Conservation (phyloP, 2,888 invertebrate genomes). For the Hypena proboscidalis region DNA sequence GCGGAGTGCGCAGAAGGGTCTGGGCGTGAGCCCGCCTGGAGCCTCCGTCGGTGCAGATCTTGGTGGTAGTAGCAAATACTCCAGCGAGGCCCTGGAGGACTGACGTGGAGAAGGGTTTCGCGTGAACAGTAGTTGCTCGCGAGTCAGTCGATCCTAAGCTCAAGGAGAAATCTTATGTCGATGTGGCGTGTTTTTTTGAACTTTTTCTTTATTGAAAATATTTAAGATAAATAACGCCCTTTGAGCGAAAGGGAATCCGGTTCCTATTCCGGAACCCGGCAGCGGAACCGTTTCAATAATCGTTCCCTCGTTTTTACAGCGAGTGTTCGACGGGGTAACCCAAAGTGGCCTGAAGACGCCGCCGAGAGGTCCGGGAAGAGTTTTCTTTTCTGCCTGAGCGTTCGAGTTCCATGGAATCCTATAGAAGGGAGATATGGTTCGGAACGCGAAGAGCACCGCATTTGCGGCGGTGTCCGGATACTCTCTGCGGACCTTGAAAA, state of each 20-base stretch:
- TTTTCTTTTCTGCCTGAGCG: constrained; percentile 54
- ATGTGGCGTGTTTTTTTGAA: constrained; percentile 45
- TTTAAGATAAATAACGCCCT: constrained; percentile 54
- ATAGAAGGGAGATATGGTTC: constrained; percentile 82
- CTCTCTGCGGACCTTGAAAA: constrained; percentile 66
- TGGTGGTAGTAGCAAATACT: constrained; percentile 90
- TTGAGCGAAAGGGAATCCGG: constrained; percentile 84
- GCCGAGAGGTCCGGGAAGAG: constrained; percentile 76
- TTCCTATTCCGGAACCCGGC: constrained; percentile 86
- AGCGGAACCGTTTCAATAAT: constrained; percentile 76
- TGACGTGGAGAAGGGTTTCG: constrained; percentile 84
- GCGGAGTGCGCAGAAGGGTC: constrained; percentile 85
- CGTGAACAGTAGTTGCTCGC: constrained; percentile 82
- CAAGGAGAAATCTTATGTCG: constrained; percentile 78
- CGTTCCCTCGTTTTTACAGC: constrained; percentile 61
- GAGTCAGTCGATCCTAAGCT: constrained; percentile 86
- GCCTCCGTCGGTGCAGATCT: constrained; percentile 86
- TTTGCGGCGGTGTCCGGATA: constrained; percentile 57
- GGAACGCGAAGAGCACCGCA: constrained; percentile 66
- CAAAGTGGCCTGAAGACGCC: constrained; percentile 66
- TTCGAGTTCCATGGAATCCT: constrained; percentile 78
- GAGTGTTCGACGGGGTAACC: constrained; percentile 63
- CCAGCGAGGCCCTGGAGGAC: constrained; percentile 86
- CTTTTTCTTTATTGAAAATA: no score
- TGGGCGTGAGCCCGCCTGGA: constrained; percentile 80